phyloP scores from a whole-genome alignment of 64 coral and sea anemone genomes.

The Montipora efflorescens region DNA sequence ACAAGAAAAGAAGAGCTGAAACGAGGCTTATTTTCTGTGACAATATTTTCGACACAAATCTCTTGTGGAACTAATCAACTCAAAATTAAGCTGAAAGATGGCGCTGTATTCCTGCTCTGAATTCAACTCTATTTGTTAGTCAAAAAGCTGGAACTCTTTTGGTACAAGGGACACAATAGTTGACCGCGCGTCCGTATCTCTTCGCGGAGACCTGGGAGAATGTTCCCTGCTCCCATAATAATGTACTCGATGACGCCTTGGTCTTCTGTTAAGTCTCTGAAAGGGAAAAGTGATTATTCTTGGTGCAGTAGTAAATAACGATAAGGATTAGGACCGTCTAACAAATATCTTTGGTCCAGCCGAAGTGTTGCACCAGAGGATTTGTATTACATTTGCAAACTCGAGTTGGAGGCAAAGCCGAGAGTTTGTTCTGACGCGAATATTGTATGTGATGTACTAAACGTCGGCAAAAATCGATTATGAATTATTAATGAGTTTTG shows the following conservation, averaged over 20 bases:
- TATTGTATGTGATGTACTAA: too few relatives aligned
- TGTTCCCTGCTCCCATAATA: not conserved
- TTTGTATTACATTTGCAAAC: too few relatives aligned
- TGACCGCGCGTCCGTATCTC: conserved; percentile 33
- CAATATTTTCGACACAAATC: not conserved
- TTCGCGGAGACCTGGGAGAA: conserved; percentile 34
- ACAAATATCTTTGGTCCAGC: too few relatives aligned
- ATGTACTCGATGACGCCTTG: not conserved
- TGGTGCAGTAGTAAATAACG: not conserved
- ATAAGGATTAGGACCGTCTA: too few relatives aligned
- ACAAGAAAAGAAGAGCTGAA: not conserved
- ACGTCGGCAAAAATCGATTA: too few relatives aligned
- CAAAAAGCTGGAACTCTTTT: conserved; percentile 27
- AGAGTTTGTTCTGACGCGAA: too few relatives aligned
- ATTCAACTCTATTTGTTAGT: not conserved
- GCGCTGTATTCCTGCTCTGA: not conserved
- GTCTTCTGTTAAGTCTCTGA: not conserved
- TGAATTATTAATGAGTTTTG: too few relatives aligned
- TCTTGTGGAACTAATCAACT: not conserved
- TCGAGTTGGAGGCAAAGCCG: too few relatives aligned
- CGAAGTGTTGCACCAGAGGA: too few relatives aligned
- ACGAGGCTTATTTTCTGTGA: not conserved
- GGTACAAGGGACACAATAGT: conserved; percentile 51
- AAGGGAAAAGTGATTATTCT: not conserved
- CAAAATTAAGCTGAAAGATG: conserved; percentile 20